Percentiles rank a stretch among this genome's conserved stretches.
Evolutionary conservation across 2,888 invertebrate species (phyloP).

Genomic region (Unio delphinus): DNA sequence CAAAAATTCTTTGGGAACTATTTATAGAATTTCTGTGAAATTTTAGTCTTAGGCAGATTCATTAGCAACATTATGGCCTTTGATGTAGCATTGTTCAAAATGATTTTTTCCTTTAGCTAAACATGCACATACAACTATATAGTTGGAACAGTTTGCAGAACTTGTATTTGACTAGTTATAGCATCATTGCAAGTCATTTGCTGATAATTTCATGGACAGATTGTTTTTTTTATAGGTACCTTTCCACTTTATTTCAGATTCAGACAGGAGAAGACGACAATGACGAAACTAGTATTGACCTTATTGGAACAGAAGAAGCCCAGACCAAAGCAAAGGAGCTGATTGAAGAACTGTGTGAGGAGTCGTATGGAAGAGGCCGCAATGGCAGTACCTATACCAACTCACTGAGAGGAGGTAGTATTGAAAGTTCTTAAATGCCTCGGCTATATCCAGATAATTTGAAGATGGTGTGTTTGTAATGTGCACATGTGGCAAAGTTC

Average conservation of each 20-base stretch:
- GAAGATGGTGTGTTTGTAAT: no score
- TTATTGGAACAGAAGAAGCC: conserved; percentile 74
- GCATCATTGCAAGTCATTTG: not conserved
- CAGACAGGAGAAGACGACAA: conserved; percentile 43
- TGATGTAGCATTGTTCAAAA: no score
- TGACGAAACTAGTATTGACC: conserved; percentile 71
- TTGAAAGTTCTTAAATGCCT: no score
- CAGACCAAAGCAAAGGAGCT: conserved; percentile 72
- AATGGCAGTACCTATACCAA: conserved; percentile 36
- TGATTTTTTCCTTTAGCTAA: no score
- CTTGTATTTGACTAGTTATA: not conserved
- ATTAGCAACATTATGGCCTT: no score
- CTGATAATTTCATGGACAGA: not conserved
- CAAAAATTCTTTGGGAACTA: no score
- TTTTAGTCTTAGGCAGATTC: no score
- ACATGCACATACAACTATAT: no score
- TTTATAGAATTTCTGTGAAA: no score
- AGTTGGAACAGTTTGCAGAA: no score
- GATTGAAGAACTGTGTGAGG: conserved; percentile 51
- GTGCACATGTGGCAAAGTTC: no score
- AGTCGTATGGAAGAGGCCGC: conserved; percentile 17
- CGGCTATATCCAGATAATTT: no score
- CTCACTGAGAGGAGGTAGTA: not conserved
- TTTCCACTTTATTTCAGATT: conserved; percentile 31
- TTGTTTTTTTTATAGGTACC: not conserved